Conservation (phyloP, 2,113 vertebrate genomes). For the Pimephales promelas region DNA sequence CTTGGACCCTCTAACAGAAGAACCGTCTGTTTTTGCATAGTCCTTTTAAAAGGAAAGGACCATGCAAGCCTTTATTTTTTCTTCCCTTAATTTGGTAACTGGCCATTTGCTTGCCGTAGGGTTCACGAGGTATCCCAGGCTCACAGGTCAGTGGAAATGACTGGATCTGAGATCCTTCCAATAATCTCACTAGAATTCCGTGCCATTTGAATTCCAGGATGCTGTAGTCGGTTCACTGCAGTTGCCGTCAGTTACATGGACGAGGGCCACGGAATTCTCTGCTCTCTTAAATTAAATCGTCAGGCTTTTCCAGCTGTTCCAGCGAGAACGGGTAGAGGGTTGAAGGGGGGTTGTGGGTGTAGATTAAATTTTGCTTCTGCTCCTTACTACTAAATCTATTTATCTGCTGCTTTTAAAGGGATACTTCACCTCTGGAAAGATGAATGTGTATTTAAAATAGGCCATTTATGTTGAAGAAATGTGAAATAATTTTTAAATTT, state of each 20-base stretch:
- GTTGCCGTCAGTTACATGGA: conserved; percentile 70
- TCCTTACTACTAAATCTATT: conserved; percentile 58
- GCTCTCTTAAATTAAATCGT: conserved; percentile 75
- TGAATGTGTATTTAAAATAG: too few relatives aligned
- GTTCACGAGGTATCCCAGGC: conserved; percentile 12
- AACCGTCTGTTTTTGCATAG: too few relatives aligned
- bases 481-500: too few relatives aligned
- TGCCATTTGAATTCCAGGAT: conserved; percentile 51
- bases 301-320: conserved; percentile 68
- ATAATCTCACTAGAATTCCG: conserved; percentile 41
- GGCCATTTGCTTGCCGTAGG: neutral
- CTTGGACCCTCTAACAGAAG: conserved; percentile 6
- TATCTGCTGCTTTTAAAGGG: conserved; percentile 57
- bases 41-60: neutral
- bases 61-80: conserved; percentile 16
- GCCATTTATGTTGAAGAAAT: too few relatives aligned
- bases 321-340: conserved; percentile 49
- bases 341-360: conserved; percentile 49
- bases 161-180: conserved; percentile 4
- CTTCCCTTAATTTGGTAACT: conserved; percentile 21
- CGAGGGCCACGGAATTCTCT: conserved; percentile 72
- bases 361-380: conserved; percentile 58
- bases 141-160: conserved; percentile 49
- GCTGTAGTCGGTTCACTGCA: conserved; percentile 58
- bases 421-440: too few relatives aligned